Percentiles rank a stretch among this genome's conserved stretches.
Evolutionary conservation across 2,797 vertebrate genomes (phyloP).

Genomic region (Pachyuromys duprasi): DNA sequence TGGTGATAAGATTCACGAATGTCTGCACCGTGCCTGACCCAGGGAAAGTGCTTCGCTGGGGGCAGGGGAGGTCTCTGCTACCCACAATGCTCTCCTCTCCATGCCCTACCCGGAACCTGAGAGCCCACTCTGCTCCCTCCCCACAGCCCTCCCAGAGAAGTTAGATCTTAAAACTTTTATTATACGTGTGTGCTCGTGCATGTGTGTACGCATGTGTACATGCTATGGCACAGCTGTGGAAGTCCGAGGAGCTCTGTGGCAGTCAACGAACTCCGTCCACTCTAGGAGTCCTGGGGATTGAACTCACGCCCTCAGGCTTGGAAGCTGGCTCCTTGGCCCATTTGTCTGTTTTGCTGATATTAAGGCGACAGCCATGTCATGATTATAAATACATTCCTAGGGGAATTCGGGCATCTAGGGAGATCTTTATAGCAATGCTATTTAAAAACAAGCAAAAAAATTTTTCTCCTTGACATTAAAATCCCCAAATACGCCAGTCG

Average conservation of each 20-base stretch:
- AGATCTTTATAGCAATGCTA: background rate
- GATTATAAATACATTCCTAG: too few species aligned
- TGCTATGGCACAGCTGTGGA: background rate
- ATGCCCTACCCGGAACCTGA: background rate
- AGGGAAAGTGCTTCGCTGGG: background rate
- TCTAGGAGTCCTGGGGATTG: background rate
- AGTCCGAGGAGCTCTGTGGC: background rate
- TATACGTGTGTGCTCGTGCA: background rate
- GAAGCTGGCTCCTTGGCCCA: background rate
- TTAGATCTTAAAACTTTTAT: background rate
- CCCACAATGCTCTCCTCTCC: background rate
- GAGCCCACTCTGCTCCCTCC: background rate
- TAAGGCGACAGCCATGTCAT: too few species aligned
- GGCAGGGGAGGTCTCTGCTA: background rate
- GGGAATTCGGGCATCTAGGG: too few species aligned
- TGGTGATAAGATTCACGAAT: conserved; percentile 54
- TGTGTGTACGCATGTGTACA: background rate
- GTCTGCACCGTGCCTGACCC: conserved; percentile 12
- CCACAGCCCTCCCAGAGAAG: background rate
- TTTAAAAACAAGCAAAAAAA: background rate
- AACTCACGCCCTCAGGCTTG: background rate
- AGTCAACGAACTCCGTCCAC: background rate
- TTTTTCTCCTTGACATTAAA: conserved; percentile 42
- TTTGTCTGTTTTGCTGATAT: background rate
- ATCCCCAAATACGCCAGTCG: background rate